phyloP scores from a whole-genome alignment of 64 coral and sea anemone genomes.

The Actinia equina region DNA sequence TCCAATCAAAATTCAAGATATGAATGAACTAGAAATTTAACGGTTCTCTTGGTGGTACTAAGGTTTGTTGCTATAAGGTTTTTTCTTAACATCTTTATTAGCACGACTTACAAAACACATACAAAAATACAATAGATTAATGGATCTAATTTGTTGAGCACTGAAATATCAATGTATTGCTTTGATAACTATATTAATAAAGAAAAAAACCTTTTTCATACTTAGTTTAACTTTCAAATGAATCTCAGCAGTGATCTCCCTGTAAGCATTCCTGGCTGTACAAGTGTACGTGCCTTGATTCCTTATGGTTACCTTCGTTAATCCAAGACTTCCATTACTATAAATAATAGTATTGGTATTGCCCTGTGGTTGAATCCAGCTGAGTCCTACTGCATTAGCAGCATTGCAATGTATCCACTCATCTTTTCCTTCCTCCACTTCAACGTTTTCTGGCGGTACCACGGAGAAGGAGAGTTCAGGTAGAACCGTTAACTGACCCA shows the following conservation, averaged over 20 bases:
- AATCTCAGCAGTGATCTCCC: neutral
- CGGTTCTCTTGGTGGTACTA: too few relatives aligned
- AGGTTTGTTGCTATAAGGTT: too few relatives aligned
- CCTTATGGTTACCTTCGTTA: neutral
- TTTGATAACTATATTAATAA: too few relatives aligned
- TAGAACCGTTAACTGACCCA: neutral
- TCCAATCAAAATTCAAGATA: too few relatives aligned
- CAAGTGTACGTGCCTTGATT: neutral
- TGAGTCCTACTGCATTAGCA: neutral
- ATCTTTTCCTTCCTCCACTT: neutral
- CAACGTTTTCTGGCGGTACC: neutral
- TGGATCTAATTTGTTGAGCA: too few relatives aligned
- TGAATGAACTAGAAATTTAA: too few relatives aligned
- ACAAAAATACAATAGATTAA: too few relatives aligned
- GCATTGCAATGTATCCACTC: neutral
- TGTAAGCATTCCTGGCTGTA: neutral
- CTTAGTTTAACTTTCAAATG: neutral
- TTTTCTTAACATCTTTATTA: too few relatives aligned
- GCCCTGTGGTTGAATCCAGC: neutral
- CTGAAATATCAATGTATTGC: too few relatives aligned
- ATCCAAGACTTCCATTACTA: neutral
- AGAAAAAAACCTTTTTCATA: neutral
- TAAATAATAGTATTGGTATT: neutral
- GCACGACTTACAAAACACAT: too few relatives aligned
- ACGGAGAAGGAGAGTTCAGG: neutral